Evolutionary conservation across 35 echinoderm and acorn worm genomes (phyloP).

Genomic region (Ophioderma brevispina): DNA sequence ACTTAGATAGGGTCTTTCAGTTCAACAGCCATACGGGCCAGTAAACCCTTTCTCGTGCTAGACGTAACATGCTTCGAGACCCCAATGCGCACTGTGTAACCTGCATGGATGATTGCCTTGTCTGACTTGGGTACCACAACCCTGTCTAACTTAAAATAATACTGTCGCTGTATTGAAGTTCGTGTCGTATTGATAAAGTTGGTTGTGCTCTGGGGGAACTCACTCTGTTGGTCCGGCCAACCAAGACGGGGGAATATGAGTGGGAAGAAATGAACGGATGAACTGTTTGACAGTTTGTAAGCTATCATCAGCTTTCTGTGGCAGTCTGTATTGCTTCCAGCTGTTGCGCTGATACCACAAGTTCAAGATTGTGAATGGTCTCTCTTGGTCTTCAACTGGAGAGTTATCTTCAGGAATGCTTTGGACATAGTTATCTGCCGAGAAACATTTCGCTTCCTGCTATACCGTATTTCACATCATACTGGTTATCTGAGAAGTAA

Average conservation of each 20-base stretch:
- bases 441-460: constrained; percentile 53
- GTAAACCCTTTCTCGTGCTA: constrained; percentile 58
- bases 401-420: constrained; percentile 30
- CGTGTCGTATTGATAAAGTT: too few species aligned
- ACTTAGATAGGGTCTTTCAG: constrained; percentile 37
- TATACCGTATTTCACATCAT: too few species aligned
- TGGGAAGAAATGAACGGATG: not conserved
- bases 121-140: not conserved
- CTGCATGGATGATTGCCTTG: constrained; percentile 15
- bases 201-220: constrained; percentile 27
- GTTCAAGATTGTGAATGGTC: constrained; percentile 24
- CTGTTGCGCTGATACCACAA: constrained; percentile 17
- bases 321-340: constrained; percentile 22
- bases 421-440: constrained; percentile 64
- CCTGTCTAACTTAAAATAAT: constrained; percentile 49
- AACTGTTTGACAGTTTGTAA: constrained; percentile 2
- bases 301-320: not conserved
- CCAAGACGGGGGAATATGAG: too few species aligned
- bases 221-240: constrained; percentile 49
- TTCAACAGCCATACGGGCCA: constrained; percentile 52
- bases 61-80: constrained; percentile 36
- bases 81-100: constrained; percentile 47
- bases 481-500: constrained; percentile 51
- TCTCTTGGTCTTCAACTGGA: constrained; percentile 25
- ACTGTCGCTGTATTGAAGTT: not conserved